A percentile compares a stretch with the other conserved stretches of the same genome.
Conservation (phyloP, 2,113 vertebrate genomes). For the Himantopus leucocephalus region DNA sequence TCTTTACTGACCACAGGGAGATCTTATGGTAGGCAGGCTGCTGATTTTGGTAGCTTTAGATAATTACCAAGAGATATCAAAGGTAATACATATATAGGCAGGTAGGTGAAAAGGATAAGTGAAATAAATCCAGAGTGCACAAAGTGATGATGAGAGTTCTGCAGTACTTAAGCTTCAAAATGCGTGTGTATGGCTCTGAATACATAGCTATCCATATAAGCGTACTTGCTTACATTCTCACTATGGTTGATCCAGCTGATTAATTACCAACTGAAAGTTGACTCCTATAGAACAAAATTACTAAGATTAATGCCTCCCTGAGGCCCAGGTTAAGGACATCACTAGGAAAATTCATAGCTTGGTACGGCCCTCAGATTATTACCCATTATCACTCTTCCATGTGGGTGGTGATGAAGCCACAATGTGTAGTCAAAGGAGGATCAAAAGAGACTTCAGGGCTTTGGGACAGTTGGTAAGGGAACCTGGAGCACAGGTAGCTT, state of each 20-base stretch:
- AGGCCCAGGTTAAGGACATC: background rate
- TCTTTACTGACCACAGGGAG: background rate
- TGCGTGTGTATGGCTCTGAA: background rate
- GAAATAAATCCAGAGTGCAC: background rate
- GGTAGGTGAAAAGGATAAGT: background rate
- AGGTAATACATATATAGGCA: background rate
- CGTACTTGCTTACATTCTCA: background rate
- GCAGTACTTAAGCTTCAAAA: background rate
- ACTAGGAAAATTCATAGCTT: background rate
- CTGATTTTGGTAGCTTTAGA: background rate
- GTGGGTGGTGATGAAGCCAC: background rate
- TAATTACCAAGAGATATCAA: background rate
- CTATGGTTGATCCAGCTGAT: background rate
- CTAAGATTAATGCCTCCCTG: background rate
- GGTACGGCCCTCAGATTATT: background rate
- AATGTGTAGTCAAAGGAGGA: background rate
- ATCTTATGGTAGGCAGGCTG: background rate
- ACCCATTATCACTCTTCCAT: background rate
- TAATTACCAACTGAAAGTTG: background rate
- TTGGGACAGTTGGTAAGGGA: background rate
- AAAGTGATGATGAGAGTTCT: background rate
- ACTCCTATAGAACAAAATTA: background rate
- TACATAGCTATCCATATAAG: background rate
- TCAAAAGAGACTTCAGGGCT: background rate
- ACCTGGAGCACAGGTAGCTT: background rate